Conservation (phyloP, 2,113 vertebrate genomes). For the Natator depressus region DNA sequence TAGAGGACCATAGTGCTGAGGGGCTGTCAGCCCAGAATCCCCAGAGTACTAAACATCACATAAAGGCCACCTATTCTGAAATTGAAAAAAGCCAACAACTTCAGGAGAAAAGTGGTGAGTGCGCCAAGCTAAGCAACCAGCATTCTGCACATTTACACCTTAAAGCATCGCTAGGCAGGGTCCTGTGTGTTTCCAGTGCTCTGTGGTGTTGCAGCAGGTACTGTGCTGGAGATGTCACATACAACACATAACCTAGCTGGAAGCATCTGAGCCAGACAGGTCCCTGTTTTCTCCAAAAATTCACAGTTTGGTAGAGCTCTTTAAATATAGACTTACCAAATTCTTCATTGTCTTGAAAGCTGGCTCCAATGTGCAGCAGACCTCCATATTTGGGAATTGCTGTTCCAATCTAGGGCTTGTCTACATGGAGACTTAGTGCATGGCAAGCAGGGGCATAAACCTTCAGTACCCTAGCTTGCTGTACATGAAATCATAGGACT, state of each 20-base stretch:
- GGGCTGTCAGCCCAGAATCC: constrained; percentile 20
- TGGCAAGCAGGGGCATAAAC: not conserved
- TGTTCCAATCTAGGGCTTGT: not conserved
- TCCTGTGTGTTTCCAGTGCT: fast-evolving
- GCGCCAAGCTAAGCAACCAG: not conserved
- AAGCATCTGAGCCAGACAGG: not conserved
- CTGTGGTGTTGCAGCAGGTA: not conserved
- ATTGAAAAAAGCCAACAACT: not conserved
- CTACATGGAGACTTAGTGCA: not conserved
- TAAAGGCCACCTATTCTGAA: not conserved
- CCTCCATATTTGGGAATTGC: not conserved
- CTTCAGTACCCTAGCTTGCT: not conserved
- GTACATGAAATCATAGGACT: not conserved
- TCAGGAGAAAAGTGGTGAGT: not conserved
- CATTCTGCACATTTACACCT: fast-evolving
- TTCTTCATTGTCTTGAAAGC: not conserved
- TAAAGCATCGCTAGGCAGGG: not conserved
- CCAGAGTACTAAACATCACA: not conserved
- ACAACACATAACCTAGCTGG: not conserved
- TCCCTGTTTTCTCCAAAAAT: not conserved
- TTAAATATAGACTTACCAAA: fast-evolving
- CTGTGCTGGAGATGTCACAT: not conserved
- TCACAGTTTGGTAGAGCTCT: not conserved
- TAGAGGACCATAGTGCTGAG: fast-evolving
- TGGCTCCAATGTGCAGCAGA: not conserved